Conservation (phyloP, 2,113 vertebrate species). For the Pollachius pollachius region DNA sequence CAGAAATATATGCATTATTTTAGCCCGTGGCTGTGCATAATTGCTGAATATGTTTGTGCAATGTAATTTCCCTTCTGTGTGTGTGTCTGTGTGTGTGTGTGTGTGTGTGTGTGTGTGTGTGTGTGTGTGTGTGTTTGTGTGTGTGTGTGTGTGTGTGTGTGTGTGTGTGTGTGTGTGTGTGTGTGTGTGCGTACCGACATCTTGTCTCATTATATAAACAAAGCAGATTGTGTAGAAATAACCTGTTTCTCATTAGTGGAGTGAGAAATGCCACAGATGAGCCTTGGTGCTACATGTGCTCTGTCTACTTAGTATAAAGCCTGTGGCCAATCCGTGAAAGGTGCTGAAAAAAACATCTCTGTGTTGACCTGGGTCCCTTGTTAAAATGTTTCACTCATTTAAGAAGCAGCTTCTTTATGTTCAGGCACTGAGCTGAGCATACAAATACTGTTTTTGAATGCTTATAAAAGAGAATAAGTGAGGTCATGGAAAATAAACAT, state of each 20-base stretch:
- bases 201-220: constrained; percentile 36
- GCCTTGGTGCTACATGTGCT: constrained; percentile 31
- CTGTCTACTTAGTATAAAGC: constrained; percentile 39
- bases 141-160: no score
- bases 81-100: no score
- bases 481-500: no score
- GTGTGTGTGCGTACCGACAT: neutral
- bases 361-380: neutral
- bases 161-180: no score
- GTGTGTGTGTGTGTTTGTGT: no score
- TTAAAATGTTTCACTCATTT: neutral
- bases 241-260: constrained; percentile 58
- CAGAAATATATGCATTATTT: constrained; percentile 35
- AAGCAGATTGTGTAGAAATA: constrained; percentile 45
- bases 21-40: constrained; percentile 42
- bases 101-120: no score
- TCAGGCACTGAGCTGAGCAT: neutral
- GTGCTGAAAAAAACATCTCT: neutral
- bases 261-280: constrained; percentile 44
- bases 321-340: constrained; percentile 19
- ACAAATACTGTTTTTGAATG: neutral
- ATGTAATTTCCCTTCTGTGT: constrained; percentile 16
- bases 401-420: neutral
- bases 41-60: constrained; percentile 25
- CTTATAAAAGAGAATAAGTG: neutral